Conservation (phyloP, 2,113 vertebrate genomes). For the Buteo buteo region DNA sequence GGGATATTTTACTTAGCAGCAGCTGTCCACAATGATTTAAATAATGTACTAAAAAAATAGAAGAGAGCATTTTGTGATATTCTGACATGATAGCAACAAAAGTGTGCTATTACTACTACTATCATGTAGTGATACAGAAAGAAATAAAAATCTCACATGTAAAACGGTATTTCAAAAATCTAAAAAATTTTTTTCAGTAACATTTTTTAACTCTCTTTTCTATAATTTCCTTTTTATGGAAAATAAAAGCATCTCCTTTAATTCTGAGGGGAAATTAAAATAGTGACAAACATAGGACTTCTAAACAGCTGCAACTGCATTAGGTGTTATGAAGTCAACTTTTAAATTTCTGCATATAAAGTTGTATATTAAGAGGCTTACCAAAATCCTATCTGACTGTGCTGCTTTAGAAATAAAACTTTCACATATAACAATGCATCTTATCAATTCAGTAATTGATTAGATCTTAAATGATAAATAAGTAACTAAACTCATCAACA, state of each 20-base stretch:
- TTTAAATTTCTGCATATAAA: not conserved
- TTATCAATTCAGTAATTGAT: not conserved
- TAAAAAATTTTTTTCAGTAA: not conserved
- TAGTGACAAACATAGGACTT: not conserved
- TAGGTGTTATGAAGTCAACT: not conserved
- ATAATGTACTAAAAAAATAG: not conserved
- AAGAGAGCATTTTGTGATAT: not conserved
- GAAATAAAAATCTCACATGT: not conserved
- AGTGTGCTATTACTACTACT: not conserved
- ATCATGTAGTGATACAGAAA: not conserved
- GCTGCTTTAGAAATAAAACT: not conserved
- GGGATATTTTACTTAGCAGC: not conserved
- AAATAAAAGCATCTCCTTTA: not conserved
- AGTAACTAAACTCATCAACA: not conserved
- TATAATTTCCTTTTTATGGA: not conserved
- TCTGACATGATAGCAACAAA: not conserved
- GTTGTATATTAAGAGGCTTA: not conserved
- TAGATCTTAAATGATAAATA: not conserved
- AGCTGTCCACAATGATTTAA: not conserved
- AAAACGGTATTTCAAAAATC: not conserved
- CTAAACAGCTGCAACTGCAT: not conserved
- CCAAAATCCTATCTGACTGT: not conserved
- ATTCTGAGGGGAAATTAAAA: not conserved
- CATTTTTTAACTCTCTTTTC: not conserved
- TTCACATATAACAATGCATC: fast-evolving